These are phyloP conservation scores for Apostichopus leukothele DNA, from an alignment of 53 echinoderm and acorn worm species.

Conservation along the genomic window DNA sequence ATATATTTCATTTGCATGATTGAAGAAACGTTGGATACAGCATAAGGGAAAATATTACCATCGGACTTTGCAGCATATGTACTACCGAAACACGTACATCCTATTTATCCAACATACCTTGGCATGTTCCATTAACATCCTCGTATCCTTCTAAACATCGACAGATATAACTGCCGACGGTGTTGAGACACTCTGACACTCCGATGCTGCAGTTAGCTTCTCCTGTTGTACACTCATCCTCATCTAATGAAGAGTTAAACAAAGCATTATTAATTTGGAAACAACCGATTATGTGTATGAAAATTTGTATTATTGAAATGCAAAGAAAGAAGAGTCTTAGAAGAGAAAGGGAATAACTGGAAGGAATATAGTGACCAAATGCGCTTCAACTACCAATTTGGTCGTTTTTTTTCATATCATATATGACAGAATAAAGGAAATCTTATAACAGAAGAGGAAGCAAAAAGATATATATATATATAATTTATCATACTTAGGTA, in stretches of 20 bases:
- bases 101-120: constrained; percentile 1
- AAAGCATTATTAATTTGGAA: no score
- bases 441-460: no score
- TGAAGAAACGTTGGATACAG: no score
- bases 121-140: constrained; percentile 18
- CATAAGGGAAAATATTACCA: no score
- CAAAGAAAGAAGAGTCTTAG: not conserved
- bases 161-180: constrained; percentile 14
- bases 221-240: constrained; percentile 5
- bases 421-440: no score
- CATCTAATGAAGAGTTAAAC: not conserved
- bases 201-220: constrained; percentile 1
- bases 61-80: no score
- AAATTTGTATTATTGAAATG: no score
- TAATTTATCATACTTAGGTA: no score
- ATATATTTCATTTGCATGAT: not conserved
- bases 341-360: not conserved
- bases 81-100: not conserved
- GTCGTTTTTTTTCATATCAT: no score
- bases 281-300: no score
- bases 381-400: not conserved
- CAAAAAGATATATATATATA: no score
- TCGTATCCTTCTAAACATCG: constrained; percentile 35
- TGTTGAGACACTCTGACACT: constrained; percentile 13
- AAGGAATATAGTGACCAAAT: constrained; percentile 13